These are phyloP conservation scores for Dendropsophus ebraccatus DNA, from an alignment of 2,113 vertebrate species.

Conservation along the genomic window DNA sequence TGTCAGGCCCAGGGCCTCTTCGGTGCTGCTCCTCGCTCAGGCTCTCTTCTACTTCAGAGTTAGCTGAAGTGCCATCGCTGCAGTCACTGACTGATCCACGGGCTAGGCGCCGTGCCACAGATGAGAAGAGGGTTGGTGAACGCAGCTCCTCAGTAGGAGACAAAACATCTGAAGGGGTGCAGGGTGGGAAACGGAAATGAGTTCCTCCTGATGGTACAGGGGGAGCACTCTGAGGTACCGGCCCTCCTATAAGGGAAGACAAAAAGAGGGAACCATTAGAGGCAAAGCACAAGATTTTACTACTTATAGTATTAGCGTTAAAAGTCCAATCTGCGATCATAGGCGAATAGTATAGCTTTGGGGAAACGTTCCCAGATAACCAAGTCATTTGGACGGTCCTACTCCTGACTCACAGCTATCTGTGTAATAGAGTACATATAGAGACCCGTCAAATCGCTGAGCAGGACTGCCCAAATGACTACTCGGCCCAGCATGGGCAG, in stretches of 20 bases:
- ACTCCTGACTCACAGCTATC: no score
- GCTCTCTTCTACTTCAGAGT: slow-evolving; percentile 87
- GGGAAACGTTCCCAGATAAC: no score
- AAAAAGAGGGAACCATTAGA: neutral
- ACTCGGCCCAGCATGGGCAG: no score
- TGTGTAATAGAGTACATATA: no score
- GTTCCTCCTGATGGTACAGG: slow-evolving; percentile 81
- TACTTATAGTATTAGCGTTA: no score
- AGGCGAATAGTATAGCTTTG: no score
- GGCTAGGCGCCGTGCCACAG: slow-evolving; percentile 80
- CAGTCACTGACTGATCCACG: slow-evolving; percentile 89
- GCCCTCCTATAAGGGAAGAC: slow-evolving; percentile 72
- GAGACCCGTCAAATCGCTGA: no score
- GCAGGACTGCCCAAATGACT: no score
- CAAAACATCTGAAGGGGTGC: slow-evolving; percentile 84
- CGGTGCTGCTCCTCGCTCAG: slow-evolving; percentile 74
- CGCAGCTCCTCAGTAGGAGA: slow-evolving; percentile 88
- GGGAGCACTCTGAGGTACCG: slow-evolving; percentile 88
- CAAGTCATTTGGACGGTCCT: no score
- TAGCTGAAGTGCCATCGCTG: slow-evolving; percentile 87
- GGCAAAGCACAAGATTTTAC: neutral
- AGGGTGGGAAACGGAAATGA: slow-evolving; percentile 90
- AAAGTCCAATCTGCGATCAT: no score
- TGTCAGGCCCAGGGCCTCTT: slow-evolving; percentile 66
- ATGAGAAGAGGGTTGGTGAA: slow-evolving; percentile 82